phyloP scores from a whole-genome alignment of 64 coral and sea anemone genomes.

The Pachyseris speciosa region DNA sequence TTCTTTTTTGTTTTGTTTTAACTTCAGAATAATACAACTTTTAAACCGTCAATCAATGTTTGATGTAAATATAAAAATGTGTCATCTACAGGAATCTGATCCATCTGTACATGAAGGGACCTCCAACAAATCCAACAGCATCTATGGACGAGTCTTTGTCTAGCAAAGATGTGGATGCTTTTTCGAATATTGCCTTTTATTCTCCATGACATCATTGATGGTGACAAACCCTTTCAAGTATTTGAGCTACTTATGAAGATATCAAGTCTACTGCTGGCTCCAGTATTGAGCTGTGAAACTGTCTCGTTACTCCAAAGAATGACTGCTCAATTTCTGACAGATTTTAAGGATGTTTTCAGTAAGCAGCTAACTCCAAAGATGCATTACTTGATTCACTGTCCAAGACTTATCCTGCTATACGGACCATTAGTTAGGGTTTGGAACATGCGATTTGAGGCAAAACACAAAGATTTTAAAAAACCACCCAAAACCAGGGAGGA shows the following conservation, averaged over 20 bases:
- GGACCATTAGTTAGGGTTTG: conserved; percentile 58
- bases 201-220: conserved; percentile 39
- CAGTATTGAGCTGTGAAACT: conserved; percentile 45
- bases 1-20: background rate
- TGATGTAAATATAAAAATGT: background rate
- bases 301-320: conserved; percentile 37
- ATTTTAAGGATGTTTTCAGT: conserved; percentile 47
- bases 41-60: too few relatives aligned
- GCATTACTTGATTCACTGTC: conserved; percentile 66
- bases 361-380: conserved; percentile 42
- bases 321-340: conserved; percentile 12
- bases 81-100: background rate
- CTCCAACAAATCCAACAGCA: background rate
- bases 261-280: conserved; percentile 39
- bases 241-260: conserved; percentile 54
- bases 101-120: background rate
- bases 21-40: too few relatives aligned
- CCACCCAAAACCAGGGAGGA: background rate
- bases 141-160: background rate
- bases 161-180: conserved; percentile 62
- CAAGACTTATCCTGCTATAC: conserved; percentile 39
- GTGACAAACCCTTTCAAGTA: conserved; percentile 22
- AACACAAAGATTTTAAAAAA: conserved; percentile 60
- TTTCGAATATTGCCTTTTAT: conserved; percentile 67
- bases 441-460: conserved; percentile 61